These are phyloP conservation scores for Melanerpes aurifrons DNA, from an alignment of 2,113 vertebrate species.

Conservation along the genomic window DNA sequence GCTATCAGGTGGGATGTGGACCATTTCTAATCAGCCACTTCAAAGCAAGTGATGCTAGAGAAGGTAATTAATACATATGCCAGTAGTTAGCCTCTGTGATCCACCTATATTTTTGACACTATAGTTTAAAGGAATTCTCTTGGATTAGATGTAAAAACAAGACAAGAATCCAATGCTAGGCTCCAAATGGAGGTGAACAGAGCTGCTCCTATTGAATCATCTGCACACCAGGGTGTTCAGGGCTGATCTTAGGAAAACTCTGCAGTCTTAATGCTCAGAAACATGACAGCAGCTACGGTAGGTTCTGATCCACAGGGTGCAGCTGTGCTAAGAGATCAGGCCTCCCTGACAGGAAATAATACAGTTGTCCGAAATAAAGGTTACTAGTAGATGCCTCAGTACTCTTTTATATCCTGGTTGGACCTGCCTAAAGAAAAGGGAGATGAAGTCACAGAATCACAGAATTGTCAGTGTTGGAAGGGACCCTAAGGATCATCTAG, in stretches of 20 bases:
- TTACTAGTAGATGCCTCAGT: not conserved
- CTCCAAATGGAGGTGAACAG: not conserved
- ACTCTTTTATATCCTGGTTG: not conserved
- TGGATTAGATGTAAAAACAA: not conserved
- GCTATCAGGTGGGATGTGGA: not conserved
- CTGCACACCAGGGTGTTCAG: not conserved
- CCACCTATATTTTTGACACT: not conserved
- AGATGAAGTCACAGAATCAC: too few relatives aligned
- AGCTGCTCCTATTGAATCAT: not conserved
- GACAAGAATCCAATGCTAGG: not conserved
- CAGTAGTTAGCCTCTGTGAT: not conserved
- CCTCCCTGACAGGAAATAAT: not conserved
- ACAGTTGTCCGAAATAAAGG: too few relatives aligned
- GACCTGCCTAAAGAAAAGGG: not conserved
- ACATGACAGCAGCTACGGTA: not conserved
- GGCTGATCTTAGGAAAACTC: not conserved
- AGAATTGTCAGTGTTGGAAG: too few relatives aligned
- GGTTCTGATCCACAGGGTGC: not conserved
- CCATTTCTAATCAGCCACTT: not conserved
- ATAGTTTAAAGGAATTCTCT: not conserved
- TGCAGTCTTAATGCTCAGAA: not conserved
- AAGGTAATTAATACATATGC: not conserved
- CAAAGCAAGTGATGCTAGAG: not conserved
- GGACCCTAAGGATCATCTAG: too few relatives aligned
- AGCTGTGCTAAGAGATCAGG: not conserved